These are phyloP conservation scores for Sitobion miscanthi DNA, from an alignment of 1,140 invertebrate genomes.

Conservation along the genomic window DNA sequence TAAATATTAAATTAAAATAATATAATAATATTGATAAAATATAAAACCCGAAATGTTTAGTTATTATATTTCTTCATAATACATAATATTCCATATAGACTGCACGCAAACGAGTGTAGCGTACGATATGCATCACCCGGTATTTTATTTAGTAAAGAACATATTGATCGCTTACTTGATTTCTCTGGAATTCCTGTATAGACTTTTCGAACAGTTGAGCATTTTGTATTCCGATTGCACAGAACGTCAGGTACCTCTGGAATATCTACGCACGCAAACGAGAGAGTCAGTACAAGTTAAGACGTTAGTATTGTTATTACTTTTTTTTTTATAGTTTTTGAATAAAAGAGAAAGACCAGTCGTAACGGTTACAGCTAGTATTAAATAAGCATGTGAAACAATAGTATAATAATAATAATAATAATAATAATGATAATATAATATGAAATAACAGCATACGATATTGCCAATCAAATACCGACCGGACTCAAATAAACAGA, in stretches of 20 bases:
- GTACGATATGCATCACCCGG: background rate
- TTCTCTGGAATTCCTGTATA: conserved; percentile 89
- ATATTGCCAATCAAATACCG: background rate
- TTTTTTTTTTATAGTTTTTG: background rate
- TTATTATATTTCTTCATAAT: background rate
- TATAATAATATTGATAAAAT: background rate
- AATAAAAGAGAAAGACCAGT: background rate
- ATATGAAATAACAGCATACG: too few species aligned
- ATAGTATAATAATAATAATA: too few species aligned
- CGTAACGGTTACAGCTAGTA: background rate
- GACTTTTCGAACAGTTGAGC: conserved; percentile 95
- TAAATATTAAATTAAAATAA: background rate
- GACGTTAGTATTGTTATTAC: background rate
- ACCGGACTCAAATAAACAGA: background rate
- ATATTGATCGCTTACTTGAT: conserved; percentile 72
- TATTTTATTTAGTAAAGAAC: background rate
- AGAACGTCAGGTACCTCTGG: conserved; percentile 89
- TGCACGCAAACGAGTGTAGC: background rate
- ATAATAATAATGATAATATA: too few species aligned
- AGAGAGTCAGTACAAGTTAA: background rate
- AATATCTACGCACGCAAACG: conserved; percentile 65
- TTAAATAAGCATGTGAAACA: background rate
- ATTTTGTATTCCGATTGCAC: conserved; percentile 96
- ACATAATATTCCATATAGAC: background rate
- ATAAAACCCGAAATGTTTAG: background rate